Evolutionary conservation across 1,140 invertebrate species (phyloP).

Genomic region (Hypothenemus hampei): DNA sequence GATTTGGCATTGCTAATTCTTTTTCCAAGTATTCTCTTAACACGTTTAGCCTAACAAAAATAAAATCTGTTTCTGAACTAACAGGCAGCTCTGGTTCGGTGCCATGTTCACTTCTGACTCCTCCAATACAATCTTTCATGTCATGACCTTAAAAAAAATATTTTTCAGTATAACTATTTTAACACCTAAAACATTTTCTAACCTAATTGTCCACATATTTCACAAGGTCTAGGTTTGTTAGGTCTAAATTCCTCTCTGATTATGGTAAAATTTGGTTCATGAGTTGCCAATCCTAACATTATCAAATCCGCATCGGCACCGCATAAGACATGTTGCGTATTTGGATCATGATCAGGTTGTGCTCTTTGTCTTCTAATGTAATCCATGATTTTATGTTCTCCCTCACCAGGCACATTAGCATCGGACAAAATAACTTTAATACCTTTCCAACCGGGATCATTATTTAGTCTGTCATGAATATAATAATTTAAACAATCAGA

Average conservation of each 20-base stretch:
- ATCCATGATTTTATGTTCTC: constrained; percentile 99
- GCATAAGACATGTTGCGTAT: constrained; percentile 95
- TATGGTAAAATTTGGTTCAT: constrained; percentile 98
- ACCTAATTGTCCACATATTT: constrained; percentile 92
- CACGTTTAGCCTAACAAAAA: constrained; percentile 88
- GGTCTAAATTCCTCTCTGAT: constrained; percentile 98
- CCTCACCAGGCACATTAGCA: constrained; percentile 97
- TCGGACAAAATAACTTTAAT: constrained; percentile 97
- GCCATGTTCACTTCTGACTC: constrained; percentile 25
- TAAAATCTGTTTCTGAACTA: constrained; percentile 68
- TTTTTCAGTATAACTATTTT: neutral
- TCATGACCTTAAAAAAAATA: constrained; percentile 69
- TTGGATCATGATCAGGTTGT: constrained; percentile 94
- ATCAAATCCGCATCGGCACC: constrained; percentile 99
- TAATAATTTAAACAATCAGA: constrained; percentile 95
- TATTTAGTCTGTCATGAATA: constrained; percentile 90
- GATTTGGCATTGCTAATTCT: constrained; percentile 87
- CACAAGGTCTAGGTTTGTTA: constrained; percentile 93
- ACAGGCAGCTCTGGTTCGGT: constrained; percentile 46
- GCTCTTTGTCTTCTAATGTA: constrained; percentile 94
- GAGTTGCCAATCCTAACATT: constrained; percentile 96
- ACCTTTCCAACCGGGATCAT: constrained; percentile 90
- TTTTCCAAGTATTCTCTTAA: constrained; percentile 91
- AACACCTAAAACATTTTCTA: too few species aligned
- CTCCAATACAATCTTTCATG: constrained; percentile 89